Conservation (phyloP, 2,113 vertebrate genomes). For the Cavia aperea region DNA sequence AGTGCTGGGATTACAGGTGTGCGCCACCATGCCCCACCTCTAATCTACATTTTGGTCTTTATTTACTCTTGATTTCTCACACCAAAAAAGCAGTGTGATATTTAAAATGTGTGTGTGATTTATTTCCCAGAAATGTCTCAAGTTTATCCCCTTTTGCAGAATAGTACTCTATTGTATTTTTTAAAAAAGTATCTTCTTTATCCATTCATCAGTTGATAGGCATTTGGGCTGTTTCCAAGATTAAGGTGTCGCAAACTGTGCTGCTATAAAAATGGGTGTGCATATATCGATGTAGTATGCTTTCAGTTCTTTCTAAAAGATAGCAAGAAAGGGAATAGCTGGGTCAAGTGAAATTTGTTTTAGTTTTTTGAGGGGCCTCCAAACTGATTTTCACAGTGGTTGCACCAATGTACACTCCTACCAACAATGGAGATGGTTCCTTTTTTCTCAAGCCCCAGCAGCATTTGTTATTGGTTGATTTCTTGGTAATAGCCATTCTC, state of each 20-base stretch:
- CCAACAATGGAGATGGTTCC: not conserved
- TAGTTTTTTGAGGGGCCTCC: not conserved
- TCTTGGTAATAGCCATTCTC: not conserved
- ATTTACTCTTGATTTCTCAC: not conserved
- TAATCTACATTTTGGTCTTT: not conserved
- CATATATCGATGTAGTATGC: not conserved
- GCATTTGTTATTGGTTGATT: not conserved
- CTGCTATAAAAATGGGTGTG: not conserved
- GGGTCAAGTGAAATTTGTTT: not conserved
- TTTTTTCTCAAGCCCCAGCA: not conserved
- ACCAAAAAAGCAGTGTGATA: not conserved
- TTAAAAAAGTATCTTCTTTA: not conserved
- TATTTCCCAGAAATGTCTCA: not conserved
- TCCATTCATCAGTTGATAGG: not conserved
- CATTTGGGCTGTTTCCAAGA: not conserved
- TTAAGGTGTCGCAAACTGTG: not conserved
- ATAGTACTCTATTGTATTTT: not conserved
- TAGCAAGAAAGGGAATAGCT: not conserved
- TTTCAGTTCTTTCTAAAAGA: not conserved
- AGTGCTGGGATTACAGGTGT: not conserved
- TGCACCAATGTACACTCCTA: not conserved
- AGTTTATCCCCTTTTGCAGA: not conserved
- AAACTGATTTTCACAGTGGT: not conserved
- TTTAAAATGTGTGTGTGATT: not conserved
- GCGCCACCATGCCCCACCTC: not conserved